Percentiles rank a stretch among this genome's conserved stretches.
Evolutionary conservation across 2,888 invertebrate species (phyloP).

Genomic region (Microplitis manilae): DNA sequence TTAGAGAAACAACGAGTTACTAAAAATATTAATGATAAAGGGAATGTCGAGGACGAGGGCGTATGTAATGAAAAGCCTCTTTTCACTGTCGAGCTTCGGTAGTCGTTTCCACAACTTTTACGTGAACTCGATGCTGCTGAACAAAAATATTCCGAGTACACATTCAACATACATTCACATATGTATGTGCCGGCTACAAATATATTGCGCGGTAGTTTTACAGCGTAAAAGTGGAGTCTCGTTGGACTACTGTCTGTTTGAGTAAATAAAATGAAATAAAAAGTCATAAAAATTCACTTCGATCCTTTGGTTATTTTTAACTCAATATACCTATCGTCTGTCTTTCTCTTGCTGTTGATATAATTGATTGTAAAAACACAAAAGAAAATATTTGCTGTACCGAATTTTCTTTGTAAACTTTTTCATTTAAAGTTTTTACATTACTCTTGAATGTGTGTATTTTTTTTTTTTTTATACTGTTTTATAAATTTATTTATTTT

Average conservation of each 20-base stretch:
- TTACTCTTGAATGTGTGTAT: constrained; percentile 23
- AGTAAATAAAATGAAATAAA: not conserved
- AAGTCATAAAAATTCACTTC: constrained; percentile 40
- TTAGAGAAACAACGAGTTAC: not conserved
- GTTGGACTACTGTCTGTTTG: constrained; percentile 8
- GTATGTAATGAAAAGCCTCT: constrained; percentile 34
- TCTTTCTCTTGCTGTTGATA: not conserved
- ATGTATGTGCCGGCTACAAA: not conserved
- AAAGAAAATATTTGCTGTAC: constrained; percentile 9
- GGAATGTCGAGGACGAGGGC: constrained; percentile 3
- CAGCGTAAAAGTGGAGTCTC: not conserved
- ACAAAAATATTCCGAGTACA: constrained; percentile 20
- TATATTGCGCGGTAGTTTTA: not conserved
- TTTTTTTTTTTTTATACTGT: constrained; percentile 26
- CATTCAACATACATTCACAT: constrained; percentile 1
- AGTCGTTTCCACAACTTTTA: constrained; percentile 11
- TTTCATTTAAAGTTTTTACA: constrained; percentile 50
- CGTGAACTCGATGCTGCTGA: not conserved
- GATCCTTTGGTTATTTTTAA: constrained; percentile 40
- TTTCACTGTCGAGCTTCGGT: constrained; percentile 6
- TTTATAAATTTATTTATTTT: constrained; percentile 15
- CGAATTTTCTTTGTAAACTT: constrained; percentile 44
- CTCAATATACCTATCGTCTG: constrained; percentile 31
- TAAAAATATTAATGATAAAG: not conserved
- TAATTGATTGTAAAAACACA: constrained; percentile 19